Percentiles rank a stretch among this genome's conserved stretches.
These are phyloP conservation scores for Danio choprae DNA, from an alignment of 2,797 vertebrate species.

Conservation along the genomic window DNA sequence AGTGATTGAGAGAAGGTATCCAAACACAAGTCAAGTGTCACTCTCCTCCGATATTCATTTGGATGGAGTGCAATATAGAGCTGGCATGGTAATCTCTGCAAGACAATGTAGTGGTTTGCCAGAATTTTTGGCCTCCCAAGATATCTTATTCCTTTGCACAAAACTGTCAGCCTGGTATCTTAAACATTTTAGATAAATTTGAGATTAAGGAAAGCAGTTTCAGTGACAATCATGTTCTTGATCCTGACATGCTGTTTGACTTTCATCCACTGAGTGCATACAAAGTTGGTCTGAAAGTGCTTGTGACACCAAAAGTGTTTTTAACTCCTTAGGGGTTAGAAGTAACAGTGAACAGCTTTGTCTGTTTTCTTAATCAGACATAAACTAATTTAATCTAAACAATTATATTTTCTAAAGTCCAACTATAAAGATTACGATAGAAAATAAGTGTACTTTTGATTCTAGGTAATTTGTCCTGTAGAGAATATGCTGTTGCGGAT, in stretches of 20 bases:
- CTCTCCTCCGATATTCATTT: constrained; percentile 16
- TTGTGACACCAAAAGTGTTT: background rate
- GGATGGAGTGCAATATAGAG: constrained; percentile 18
- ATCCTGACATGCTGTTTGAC: constrained; percentile 27
- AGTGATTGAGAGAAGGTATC: constrained; percentile 3
- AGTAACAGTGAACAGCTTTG: background rate
- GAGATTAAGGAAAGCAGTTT: constrained; percentile 35
- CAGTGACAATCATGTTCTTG: constrained; percentile 11
- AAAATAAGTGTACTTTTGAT: background rate
- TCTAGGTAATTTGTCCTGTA: background rate
- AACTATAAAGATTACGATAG: too few species aligned
- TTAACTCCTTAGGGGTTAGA: background rate
- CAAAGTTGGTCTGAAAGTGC: background rate
- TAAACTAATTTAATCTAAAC: too few species aligned
- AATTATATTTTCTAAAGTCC: too few species aligned
- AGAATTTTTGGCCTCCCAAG: constrained; percentile 24
- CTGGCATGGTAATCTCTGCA: constrained; percentile 30
- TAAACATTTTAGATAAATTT: constrained; percentile 26
- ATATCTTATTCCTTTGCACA: constrained; percentile 12
- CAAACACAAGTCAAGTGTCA: constrained; percentile 15
- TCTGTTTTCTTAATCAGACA: background rate
- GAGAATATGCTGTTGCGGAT: background rate
- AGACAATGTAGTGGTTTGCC: constrained; percentile 16
- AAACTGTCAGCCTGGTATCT: background rate
- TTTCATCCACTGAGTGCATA: background rate